Evolutionary conservation across 37 sponge, comb jelly and placozoan genomes (phyloP).

Genomic region (Dysidea cf. avara): DNA sequence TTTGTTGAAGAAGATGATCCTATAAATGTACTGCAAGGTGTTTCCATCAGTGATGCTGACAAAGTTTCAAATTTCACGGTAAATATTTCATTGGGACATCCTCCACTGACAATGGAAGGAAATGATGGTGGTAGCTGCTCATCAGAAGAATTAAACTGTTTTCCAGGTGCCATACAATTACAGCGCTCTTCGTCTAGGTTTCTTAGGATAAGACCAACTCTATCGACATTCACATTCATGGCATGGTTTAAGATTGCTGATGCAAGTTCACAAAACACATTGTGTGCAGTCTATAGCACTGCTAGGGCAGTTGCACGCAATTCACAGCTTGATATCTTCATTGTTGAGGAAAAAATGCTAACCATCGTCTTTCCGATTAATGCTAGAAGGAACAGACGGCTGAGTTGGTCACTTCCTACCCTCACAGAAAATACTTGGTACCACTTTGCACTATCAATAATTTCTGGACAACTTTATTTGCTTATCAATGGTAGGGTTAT

Average conservation of each 20-base stretch:
- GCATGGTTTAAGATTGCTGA: background rate
- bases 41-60: constrained; percentile 7
- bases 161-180: constrained; percentile 7
- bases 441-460: constrained; percentile 15
- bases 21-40: constrained; percentile 10
- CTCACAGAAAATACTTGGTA: constrained; percentile 33
- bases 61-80: constrained; percentile 4
- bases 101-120: constrained; percentile 1
- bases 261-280: too few species aligned
- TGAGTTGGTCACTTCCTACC: background rate
- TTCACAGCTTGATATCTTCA: constrained; percentile 10
- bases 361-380: background rate
- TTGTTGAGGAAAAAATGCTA: background rate
- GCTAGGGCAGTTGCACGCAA: background rate
- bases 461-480: background rate
- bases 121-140: constrained; percentile 9
- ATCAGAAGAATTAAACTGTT: constrained; percentile 3
- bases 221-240: background rate
- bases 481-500: constrained; percentile 17
- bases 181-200: background rate
- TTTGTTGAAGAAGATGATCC: constrained; percentile 39
- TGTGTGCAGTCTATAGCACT: too few species aligned
- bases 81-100: background rate
- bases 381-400: background rate
- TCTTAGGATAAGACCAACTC: background rate